These are phyloP conservation scores for Diloba caeruleocephala DNA, from an alignment of 2,888 invertebrate genomes.

Conservation along the genomic window DNA sequence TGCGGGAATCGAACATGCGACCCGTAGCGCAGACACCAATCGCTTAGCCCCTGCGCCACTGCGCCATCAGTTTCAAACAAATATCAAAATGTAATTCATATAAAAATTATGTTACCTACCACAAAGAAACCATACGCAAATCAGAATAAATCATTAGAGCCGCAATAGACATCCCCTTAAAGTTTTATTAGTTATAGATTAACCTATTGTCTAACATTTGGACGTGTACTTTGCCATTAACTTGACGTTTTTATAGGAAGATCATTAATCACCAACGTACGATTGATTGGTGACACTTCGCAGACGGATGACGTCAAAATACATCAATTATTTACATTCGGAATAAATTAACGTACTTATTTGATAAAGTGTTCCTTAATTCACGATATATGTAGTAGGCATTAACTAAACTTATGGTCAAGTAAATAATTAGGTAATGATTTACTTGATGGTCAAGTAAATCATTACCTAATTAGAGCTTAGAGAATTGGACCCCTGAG, in stretches of 20 bases:
- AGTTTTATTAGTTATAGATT: conserved; percentile 37
- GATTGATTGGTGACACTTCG: conserved; percentile 45
- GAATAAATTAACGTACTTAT: conserved; percentile 19
- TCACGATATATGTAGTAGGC: neutral
- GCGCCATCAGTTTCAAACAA: no score
- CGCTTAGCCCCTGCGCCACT: no score
- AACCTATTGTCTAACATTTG: conserved; percentile 48
- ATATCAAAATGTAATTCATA: no score
- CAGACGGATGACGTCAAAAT: conserved; percentile 43
- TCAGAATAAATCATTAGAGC: neutral
- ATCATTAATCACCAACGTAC: conserved; percentile 46
- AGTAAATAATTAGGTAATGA: no score
- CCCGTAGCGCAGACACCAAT: no score
- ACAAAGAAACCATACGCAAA: no score
- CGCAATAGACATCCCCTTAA: conserved; percentile 49
- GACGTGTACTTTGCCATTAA: conserved; percentile 27
- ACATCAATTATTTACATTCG: conserved; percentile 12
- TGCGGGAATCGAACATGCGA: no score
- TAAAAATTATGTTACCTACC: no score
- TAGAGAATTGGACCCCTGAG: no score
- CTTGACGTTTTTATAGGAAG: conserved; percentile 27
- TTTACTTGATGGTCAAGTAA: no score
- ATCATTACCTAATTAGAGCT: no score
- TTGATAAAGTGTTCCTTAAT: neutral
- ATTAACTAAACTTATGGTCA: neutral